phyloP scores from a whole-genome alignment of 1,140 invertebrate genomes.

The Mylabris phalerata region DNA sequence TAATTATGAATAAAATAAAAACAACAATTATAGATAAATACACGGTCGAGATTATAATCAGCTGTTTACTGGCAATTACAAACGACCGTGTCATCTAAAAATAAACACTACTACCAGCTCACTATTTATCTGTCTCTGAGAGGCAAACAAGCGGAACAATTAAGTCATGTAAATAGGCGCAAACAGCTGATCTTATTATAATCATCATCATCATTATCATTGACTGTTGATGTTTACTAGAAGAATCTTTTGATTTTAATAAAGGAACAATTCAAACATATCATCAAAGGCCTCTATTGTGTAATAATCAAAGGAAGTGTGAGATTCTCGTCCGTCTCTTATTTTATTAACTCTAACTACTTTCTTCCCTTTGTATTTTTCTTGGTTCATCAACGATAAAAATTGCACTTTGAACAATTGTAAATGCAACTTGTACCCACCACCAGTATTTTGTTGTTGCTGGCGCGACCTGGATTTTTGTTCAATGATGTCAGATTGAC shows the following conservation, averaged over 20 bases:
- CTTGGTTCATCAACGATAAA: not conserved
- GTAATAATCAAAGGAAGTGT: conserved; percentile 10
- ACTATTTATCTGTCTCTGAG: not conserved
- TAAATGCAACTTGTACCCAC: too few relatives aligned
- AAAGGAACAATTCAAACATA: too few relatives aligned
- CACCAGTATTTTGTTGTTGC: not conserved
- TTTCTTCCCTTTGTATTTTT: conserved; percentile 9
- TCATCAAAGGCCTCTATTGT: not conserved
- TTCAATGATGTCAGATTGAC: conserved; percentile 18
- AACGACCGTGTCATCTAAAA: conserved; percentile 15
- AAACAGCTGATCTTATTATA: conserved; percentile 11
- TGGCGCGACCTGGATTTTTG: conserved; percentile 20
- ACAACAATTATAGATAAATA: too few relatives aligned
- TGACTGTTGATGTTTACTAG: too few relatives aligned
- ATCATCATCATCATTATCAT: too few relatives aligned
- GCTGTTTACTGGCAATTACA: conserved; percentile 15
- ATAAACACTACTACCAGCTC: conserved; percentile 8
- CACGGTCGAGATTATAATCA: conserved; percentile 7
- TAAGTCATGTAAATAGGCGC: conserved; percentile 12
- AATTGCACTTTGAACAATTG: not conserved
- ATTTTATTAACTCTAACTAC: conserved; percentile 11
- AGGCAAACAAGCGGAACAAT: conserved; percentile 16
- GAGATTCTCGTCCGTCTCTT: not conserved
- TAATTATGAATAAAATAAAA: too few relatives aligned
- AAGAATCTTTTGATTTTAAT: too few relatives aligned